phyloP scores from a whole-genome alignment of 2,113 vertebrate genomes.

The Phylloscopus whistleri region DNA sequence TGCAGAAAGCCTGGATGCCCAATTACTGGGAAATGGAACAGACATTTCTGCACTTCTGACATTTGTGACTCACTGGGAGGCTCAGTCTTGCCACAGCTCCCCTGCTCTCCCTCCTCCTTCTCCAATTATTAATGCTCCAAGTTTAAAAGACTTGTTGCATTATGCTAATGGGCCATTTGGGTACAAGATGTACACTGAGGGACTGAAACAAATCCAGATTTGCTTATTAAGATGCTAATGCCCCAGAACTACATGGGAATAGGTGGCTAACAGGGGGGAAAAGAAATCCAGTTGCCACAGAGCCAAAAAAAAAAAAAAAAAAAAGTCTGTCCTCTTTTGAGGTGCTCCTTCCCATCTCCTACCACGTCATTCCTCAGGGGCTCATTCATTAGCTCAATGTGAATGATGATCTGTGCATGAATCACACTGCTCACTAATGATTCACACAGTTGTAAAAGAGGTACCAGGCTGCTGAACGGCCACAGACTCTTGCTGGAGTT shows the following conservation, averaged over 20 bases:
- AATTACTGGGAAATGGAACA: slow-evolving; percentile 46
- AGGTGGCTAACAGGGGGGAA: not conserved
- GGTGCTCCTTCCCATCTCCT: not conserved
- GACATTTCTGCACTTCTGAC: slow-evolving; percentile 43
- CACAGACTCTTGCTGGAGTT: not conserved
- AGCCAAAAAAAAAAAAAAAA: not conserved
- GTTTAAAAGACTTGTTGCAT: slow-evolving; percentile 63
- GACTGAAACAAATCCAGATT: slow-evolving; percentile 56
- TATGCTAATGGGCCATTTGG: slow-evolving; percentile 49
- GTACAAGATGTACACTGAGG: slow-evolving; percentile 47
- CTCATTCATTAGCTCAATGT: slow-evolving; percentile 43
- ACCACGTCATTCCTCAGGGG: not conserved
- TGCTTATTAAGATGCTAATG: slow-evolving; percentile 60
- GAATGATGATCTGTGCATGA: slow-evolving; percentile 46
- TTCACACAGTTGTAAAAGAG: slow-evolving; percentile 1
- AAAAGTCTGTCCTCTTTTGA: not conserved
- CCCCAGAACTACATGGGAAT: slow-evolving; percentile 1
- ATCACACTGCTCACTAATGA: slow-evolving; percentile 46
- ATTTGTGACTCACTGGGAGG: slow-evolving; percentile 45
- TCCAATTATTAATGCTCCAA: slow-evolving; percentile 54
- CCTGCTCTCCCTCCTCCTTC: slow-evolving; percentile 33
- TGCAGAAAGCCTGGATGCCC: slow-evolving; percentile 38
- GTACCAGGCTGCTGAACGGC: not conserved
- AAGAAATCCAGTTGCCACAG: not conserved
- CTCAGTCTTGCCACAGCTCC: slow-evolving; percentile 1